phyloP scores from a whole-genome alignment of 2,113 vertebrate genomes.

The Gulo gulo region DNA sequence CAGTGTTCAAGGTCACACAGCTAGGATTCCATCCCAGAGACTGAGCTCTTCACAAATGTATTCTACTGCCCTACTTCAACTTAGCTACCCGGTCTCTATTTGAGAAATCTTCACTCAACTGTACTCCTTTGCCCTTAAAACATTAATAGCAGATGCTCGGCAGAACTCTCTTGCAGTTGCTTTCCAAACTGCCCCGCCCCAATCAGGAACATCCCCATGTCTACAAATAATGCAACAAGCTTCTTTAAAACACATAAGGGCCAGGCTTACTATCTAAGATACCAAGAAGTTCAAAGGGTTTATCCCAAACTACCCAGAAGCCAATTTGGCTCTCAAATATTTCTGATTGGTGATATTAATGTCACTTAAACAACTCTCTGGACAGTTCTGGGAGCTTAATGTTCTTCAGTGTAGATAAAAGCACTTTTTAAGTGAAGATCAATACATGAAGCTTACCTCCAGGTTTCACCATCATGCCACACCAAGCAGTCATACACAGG shows the following conservation, averaged over 20 bases:
- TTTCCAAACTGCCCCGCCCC: not conserved
- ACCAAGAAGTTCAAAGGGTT: not conserved
- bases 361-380: not conserved
- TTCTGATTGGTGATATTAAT: not conserved
- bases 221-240: not conserved
- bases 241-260: not conserved
- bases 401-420: not conserved
- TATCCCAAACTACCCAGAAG: not conserved
- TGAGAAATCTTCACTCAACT: not conserved
- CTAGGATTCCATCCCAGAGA: not conserved
- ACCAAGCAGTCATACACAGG: slow-evolving; percentile 97
- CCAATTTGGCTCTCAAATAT: not conserved
- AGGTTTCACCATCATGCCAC: slow-evolving; percentile 94
- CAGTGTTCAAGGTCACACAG: not conserved
- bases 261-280: not conserved
- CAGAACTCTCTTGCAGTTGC: not conserved
- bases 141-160: not conserved
- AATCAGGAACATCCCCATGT: not conserved
- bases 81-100: not conserved
- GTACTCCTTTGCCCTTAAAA: not conserved
- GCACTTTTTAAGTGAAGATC: not conserved
- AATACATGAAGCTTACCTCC: slow-evolving; percentile 85
- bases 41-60: not conserved
- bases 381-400: not conserved
- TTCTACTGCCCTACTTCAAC: not conserved